Conservation (phyloP, 2,797 vertebrate species). For the Lithobates pipiens region DNA sequence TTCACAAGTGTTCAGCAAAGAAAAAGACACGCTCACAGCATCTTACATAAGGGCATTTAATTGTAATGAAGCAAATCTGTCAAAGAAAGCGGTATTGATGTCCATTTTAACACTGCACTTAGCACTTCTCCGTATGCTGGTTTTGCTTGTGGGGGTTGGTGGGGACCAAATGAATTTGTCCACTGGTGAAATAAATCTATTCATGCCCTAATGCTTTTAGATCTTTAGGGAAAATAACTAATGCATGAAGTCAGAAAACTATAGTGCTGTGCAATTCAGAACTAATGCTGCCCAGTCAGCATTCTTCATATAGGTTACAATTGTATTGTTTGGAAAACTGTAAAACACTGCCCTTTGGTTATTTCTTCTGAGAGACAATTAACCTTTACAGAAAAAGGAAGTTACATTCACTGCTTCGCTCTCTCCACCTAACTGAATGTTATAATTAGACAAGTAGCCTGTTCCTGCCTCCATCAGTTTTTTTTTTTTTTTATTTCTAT, state of each 20-base stretch:
- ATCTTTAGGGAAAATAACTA: conserved; percentile 57
- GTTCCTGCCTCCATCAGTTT: neutral
- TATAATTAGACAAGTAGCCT: conserved; percentile 31
- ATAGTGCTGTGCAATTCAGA: conserved; percentile 48
- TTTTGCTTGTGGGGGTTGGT: conserved; percentile 27
- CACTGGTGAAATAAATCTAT: conserved; percentile 20
- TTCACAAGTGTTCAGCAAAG: neutral
- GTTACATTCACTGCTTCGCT: neutral
- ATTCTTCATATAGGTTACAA: conserved; percentile 30
- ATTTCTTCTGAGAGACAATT: conserved; percentile 57
- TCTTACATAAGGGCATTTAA: conserved; percentile 31
- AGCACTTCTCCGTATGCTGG: conserved; percentile 27
- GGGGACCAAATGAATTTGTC: conserved; percentile 59
- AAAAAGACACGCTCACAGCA: neutral
- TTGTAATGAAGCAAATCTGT: conserved; percentile 47
- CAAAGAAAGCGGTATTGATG: conserved; percentile 31
- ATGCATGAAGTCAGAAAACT: conserved; percentile 55
- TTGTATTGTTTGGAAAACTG: conserved; percentile 46
- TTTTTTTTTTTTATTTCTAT: neutral
- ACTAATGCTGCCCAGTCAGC: conserved; percentile 35
- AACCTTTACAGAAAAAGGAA: conserved; percentile 50
- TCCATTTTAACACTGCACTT: conserved; percentile 46
- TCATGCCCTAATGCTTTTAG: conserved; percentile 45
- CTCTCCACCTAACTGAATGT: conserved; percentile 25
- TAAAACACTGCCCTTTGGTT: conserved; percentile 54